Evolutionary conservation across 2,113 vertebrate species (phyloP), one percentile per base, ranked within the genome.

Genomic region (Microcebus murinus): DNA sequence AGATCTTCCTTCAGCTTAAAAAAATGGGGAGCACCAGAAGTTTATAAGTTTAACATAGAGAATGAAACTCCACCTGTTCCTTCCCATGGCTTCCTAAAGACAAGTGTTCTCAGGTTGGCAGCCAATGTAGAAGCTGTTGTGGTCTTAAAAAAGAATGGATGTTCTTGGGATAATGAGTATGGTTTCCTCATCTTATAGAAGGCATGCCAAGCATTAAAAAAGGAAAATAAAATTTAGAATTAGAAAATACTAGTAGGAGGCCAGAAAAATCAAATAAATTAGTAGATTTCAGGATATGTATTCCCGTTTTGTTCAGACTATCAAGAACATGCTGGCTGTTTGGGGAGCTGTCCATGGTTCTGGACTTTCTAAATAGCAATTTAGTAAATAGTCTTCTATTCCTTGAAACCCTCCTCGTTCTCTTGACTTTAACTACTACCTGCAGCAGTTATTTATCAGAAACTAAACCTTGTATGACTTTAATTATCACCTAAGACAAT

Each of bases 251-350:
- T 45, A 83, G 39, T 36, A 15, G 17, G 68, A 85, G 20, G 34
- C 55, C 2, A 74, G 21, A 55, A 82, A 50, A 50, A 50, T 8
- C 20, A 81, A 39, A 61, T 8, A 42, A 59, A 80, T 0, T 0
- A 77, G 6, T 76, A 85, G 15, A 77, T 20, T 80, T 57, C 36
- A 34, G 9, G 6, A 31, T 45, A 27, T 6, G 55, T 0, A 45
- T 8, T 55, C 9, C 0, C 10, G 20, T 76, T 92, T 84, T 36
- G 13, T 2, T 11, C 21, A 50, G 12, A 83, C 48, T n/a, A 34
- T 6, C 14, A 70, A 70, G 8, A n/a, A 0, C 3, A 36, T 12
- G 4, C 3, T 27, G 2, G 2, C 6, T 70, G 3, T 0, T 0
- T 0, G 0, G 0, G 55, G 87, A 92, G 15, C 92, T 97, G 74